Base-by-base conservation (phyloP, 2,113 vertebrate species). In the Percina caprodes region DNA sequence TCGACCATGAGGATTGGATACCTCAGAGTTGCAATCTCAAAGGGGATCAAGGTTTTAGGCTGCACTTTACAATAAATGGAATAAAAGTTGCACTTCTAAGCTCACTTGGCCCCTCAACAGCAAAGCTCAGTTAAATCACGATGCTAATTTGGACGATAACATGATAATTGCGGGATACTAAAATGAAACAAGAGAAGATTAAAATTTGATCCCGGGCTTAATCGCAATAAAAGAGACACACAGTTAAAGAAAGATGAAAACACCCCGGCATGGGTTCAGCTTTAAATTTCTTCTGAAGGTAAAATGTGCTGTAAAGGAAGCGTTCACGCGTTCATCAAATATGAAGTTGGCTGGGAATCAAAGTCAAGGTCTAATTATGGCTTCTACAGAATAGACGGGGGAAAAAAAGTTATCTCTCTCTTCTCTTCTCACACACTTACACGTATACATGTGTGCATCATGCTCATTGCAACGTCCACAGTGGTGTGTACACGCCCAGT, bases 401-500 rank as follows among this genome's bases (percentile, higher is more conserved):
- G 45, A 59, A 66, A 74, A 80, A 59, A 67, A 49, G 70, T 39
- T 39, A 7, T 42, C 48, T 77, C 39, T 72, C 35, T 62, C 39
- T 59, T 46, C 11, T 39, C 15, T 45, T 74, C 56, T 77, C 88
- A 75, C 84, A 74, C 54, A 72, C 77, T 73, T 48, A 65, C 70
- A 70, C 72, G 39, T 39, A 80, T 33, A 76, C 45, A 51, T 51
- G 59, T 73, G 62, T 68, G 69, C 84, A 85, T 77, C 91, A 88
- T 89, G 91, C 93, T 89, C 26, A 51, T 56, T 78, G 74, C 80
- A 92, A 94, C 92, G 96, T 96, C 96, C 95, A 89, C 75, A 86
- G 80, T 0, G 59, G 55, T 83, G 55, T 83, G 91, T 93, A 93
- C 94, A 92, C 94, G 86, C 95, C 95, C 95, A 93, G 88, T 93